These are phyloP conservation scores for Dicranocentrus wangi DNA, from an alignment of 2,888 invertebrate genomes.

Conservation along the genomic window DNA sequence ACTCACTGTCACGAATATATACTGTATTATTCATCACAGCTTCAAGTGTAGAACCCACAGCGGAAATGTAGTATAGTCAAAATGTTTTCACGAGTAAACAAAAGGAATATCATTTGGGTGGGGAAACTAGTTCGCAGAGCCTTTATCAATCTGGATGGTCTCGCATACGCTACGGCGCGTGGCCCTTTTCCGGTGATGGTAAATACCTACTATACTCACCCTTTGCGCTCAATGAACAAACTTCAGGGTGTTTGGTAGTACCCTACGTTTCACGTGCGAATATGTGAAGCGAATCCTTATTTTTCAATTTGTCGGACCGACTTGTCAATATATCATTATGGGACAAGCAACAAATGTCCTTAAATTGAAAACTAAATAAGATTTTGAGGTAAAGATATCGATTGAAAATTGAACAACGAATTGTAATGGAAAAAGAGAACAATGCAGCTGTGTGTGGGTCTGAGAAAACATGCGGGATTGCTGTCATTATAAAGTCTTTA, in stretches of 20 bases:
- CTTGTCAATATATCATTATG: constrained; percentile 19
- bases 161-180: constrained; percentile 44
- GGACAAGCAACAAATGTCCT: too few relatives aligned
- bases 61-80: constrained; percentile 42
- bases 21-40: constrained; percentile 14
- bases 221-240: background rate
- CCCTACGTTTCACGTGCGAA: too few relatives aligned
- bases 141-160: constrained; percentile 41
- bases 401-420: too few relatives aligned
- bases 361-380: too few relatives aligned
- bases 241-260: background rate
- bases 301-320: background rate
- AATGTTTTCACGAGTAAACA: constrained; percentile 55
- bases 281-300: background rate
- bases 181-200: constrained; percentile 36
- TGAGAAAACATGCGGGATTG: too few relatives aligned
- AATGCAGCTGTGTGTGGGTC: too few relatives aligned
- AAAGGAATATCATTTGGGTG: constrained; percentile 38
- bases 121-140: background rate
- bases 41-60: constrained; percentile 8
- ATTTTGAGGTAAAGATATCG: too few relatives aligned
- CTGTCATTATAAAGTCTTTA: too few relatives aligned
- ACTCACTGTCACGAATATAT: background rate
- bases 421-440: too few relatives aligned
- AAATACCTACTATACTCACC: constrained; percentile 9